Conservation (phyloP, 1,140 invertebrate genomes). For the Drosophila kikkawai region DNA sequence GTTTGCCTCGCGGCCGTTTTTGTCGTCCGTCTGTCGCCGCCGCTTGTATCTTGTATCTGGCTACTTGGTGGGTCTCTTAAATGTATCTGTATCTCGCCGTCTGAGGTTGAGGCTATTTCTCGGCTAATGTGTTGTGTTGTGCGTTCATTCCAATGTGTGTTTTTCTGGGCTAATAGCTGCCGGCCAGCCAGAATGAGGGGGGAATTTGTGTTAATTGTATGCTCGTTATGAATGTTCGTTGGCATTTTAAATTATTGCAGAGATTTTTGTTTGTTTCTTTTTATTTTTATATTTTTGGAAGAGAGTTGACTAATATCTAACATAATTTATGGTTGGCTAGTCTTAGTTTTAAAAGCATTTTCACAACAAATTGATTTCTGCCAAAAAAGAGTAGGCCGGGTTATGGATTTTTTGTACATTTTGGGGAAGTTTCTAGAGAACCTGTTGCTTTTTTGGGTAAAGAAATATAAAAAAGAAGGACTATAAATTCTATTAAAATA, state of each 20-base stretch:
- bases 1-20: constrained; percentile 65
- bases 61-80: constrained; percentile 72
- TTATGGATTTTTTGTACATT: neutral
- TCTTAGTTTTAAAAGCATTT: neutral
- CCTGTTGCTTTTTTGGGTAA: constrained; percentile 13
- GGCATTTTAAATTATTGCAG: constrained; percentile 47
- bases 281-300: neutral
- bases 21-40: constrained; percentile 49
- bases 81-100: constrained; percentile 39
- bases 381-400: neutral
- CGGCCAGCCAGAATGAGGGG: constrained; percentile 22
- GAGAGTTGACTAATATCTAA: neutral
- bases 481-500: neutral
- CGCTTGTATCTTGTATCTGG: constrained; percentile 61
- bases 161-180: constrained; percentile 78
- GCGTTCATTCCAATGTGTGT: constrained; percentile 58
- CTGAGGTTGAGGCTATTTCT: constrained; percentile 13
- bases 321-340: constrained; percentile 21
- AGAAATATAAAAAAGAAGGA: neutral
- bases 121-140: constrained; percentile 61
- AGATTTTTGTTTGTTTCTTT: constrained; percentile 12
- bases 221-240: constrained; percentile 69
- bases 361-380: constrained; percentile 6
- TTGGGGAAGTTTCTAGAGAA: neutral
- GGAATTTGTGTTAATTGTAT: constrained; percentile 62